Evolutionary conservation across 2,888 invertebrate genomes (phyloP), one percentile per base, ranked within the genome.

Genomic region (Colostygia pectinataria): DNA sequence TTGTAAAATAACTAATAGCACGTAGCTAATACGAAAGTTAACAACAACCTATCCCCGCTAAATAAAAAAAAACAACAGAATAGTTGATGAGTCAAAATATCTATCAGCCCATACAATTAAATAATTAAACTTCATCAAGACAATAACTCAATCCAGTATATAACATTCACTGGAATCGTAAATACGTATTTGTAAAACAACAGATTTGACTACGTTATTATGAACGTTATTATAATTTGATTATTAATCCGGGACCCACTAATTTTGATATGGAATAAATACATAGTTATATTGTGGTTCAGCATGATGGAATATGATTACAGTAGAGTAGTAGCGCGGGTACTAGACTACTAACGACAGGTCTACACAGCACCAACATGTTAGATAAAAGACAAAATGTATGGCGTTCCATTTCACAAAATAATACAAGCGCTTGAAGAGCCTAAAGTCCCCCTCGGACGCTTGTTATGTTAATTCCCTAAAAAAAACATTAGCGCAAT

Each of bases 31-130:
- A 71, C 63, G 63, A 68, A 70, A 65, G 63, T 69, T 71, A 76
- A 69, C 64, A 75, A 77, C 70, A 77, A 74, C 68, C 68, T 70
- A 70, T 57, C 59, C 69, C 63, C 72, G 70, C 69, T 71, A 68
- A 63, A 69, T 64, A 59, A 61, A 69, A 69, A 68, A 59, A 55
- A 70, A 66, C 63, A 70, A 69, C 67, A 69, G 68, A 68, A 63
- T 65, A 68, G 63, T 66, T 60, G 51, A 71, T 32, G 36, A 42
- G 53, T 51, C 41, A 47, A 46, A 42, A 50, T 41, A 39, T 51
- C 33, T 40, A 52, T 43, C 50, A 42, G 48, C 53, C 51, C 53
- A 51, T 44, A 46, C 48, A 48, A 48, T 52, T 49, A 31, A 52
- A 52, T 53, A 52, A 53, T 51, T 55, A 49, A 36, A 48, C 43